A percentile compares a stretch with the other conserved stretches of the same genome.
phyloP scores from a whole-genome alignment of 1,140 invertebrate species.

The Thrips palmi region DNA sequence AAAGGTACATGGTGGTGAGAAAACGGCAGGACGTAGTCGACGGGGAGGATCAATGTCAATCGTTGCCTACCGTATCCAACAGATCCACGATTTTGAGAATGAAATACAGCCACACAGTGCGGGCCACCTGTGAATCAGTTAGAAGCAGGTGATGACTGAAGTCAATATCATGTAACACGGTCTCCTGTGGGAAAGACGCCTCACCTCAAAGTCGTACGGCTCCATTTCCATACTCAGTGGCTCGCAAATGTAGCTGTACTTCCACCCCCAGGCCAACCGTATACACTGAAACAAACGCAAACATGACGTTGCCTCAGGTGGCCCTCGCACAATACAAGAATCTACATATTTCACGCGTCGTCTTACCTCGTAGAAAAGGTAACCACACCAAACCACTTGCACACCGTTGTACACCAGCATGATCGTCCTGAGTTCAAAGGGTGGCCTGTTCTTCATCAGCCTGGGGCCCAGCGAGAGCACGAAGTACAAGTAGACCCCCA shows the following conservation, averaged over 20 bases:
- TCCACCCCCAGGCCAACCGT: no score
- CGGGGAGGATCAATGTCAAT: no score
- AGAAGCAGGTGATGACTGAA: background rate
- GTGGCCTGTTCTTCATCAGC: constrained; percentile 29
- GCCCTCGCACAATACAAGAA: no score
- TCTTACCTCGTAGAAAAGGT: constrained; percentile 11
- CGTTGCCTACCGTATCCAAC: constrained; percentile 19
- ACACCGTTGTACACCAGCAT: constrained; percentile 34
- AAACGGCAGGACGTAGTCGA: no score
- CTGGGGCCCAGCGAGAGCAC: constrained; percentile 55
- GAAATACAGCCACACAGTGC: constrained; percentile 14
- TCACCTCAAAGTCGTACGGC: background rate
- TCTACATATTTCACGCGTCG: background rate
- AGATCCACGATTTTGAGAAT: constrained; percentile 16
- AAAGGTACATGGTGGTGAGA: no score
- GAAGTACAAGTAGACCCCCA: constrained; percentile 44
- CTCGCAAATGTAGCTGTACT: constrained; percentile 1
- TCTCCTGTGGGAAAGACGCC: background rate
- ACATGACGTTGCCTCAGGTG: no score
- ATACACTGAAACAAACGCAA: no score
- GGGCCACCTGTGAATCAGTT: constrained; percentile 11
- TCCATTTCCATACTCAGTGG: background rate
- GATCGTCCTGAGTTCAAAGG: constrained; percentile 27
- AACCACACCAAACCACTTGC: constrained; percentile 27
- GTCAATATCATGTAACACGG: background rate